phyloP scores from a whole-genome alignment of 2,797 vertebrate species.

The Taenioides sp. region DNA sequence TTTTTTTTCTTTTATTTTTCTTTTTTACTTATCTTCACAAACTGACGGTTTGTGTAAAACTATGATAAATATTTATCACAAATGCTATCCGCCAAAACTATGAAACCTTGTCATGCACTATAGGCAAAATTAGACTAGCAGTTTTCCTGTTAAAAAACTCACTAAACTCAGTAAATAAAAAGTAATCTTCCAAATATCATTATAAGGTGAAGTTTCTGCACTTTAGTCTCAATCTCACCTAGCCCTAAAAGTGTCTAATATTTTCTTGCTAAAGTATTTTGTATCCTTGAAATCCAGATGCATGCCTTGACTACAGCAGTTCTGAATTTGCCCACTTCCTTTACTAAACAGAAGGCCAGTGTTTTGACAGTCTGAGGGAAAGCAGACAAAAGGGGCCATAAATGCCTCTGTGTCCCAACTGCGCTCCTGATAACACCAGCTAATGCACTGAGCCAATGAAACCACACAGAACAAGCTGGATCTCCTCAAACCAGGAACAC shows the following conservation, averaged over 20 bases:
- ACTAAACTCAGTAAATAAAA: no score
- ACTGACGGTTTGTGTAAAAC: no score
- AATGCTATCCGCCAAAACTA: no score
- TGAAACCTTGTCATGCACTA: no score
- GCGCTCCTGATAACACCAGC: conserved; percentile 18
- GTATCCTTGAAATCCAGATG: conserved; percentile 40
- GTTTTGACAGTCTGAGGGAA: conserved; percentile 32
- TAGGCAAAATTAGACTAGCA: no score
- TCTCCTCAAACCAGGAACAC: conserved; percentile 41
- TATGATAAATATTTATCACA: no score
- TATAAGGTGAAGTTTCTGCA: background rate
- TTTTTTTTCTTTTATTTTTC: no score
- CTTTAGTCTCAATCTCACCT: background rate
- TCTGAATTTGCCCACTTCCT: conserved; percentile 35
- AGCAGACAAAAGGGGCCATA: conserved; percentile 37
- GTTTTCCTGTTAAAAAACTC: no score
- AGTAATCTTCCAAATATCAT: background rate
- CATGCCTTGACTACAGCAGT: conserved; percentile 12
- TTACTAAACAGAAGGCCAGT: conserved; percentile 39
- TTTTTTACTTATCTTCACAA: no score
- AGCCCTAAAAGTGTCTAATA: conserved; percentile 22
- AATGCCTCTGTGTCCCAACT: conserved; percentile 38
- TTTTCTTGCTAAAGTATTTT: conserved; percentile 46
- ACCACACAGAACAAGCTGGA: conserved; percentile 24
- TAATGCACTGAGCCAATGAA: conserved; percentile 27